Base-by-base conservation (phyloP, 2,797 vertebrate genomes). In the Sylvia borin region DNA sequence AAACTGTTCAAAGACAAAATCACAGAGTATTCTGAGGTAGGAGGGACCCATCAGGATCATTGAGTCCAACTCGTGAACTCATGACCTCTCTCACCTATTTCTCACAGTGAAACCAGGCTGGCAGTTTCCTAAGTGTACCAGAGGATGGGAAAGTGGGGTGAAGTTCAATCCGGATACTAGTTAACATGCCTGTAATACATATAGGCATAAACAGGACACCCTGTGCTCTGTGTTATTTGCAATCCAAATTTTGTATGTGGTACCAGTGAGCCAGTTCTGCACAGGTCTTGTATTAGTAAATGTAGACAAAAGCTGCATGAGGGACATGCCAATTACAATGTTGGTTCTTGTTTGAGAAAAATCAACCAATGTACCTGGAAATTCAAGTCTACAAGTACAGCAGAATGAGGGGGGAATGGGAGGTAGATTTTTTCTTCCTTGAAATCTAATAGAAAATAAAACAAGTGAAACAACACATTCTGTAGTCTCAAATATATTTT, bases 51-150 rank as follows among this genome's bases (percentile, higher is more conserved):
- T 72, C 38, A 71, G 25, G 51, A 40, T 58, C 25, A 40, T 16
- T 1, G 5, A 71, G 17, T 51, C n/a, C n/a, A 24, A 2, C 13
- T 53, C 10, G 0, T 34, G n/a, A n/a, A 26, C 20, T 71, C 29
- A 27, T 64, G 16, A 53, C 48, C 9, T 55, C 7, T 43, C 17
- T 72, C 15, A 34, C 8, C 5, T 76, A 1, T 64, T 79, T 15
- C 53, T 43, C 45, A 14, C 38, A 40, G 31, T 51, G 62, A 90
- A 92, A 78, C 17, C 0, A 1, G 31, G 18, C n/a, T 92, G n/a
- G 11, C 53, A 80, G 58, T 51, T 91, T 80, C 57, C 40, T 53
- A 29, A 60, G 21, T 50, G 21, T 47, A 64, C 11, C 24, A 53
- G 53, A 72, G 32, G 12, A 75, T 85, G 50, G 34, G 27, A 68